Percentiles rank a stretch among this genome's conserved stretches.
Conservation (phyloP, 2,113 vertebrate genomes). For the Phyllostomus discolor region DNA sequence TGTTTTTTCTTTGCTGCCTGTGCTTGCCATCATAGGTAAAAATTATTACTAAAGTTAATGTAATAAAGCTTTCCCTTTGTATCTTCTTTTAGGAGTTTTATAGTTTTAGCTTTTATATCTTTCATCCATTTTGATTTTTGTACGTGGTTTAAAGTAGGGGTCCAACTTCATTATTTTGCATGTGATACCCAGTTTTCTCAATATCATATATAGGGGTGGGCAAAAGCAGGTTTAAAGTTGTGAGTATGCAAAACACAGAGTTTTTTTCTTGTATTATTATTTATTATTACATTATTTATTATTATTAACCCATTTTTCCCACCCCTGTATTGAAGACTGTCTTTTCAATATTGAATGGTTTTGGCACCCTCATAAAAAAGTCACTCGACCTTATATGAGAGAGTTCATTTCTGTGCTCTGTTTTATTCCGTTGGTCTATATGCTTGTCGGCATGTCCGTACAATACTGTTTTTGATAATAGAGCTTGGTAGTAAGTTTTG, state of each 20-base stretch:
- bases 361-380: background rate
- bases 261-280: background rate
- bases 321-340: background rate
- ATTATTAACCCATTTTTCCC: background rate
- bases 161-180: background rate
- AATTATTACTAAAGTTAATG: background rate
- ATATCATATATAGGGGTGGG: background rate
- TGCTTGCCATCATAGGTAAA: background rate
- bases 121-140: background rate
- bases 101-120: background rate
- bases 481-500: background rate
- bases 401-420: background rate
- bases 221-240: background rate
- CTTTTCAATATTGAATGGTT: background rate
- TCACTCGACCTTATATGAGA: background rate
- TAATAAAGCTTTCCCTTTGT: background rate
- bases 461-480: background rate
- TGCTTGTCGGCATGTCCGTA: background rate
- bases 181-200: background rate
- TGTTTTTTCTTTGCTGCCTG: background rate
- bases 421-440: background rate
- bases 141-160: background rate
- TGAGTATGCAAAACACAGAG: background rate
- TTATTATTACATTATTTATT: background rate
- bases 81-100: background rate